Evolutionary conservation across 1,140 invertebrate species (phyloP), one percentile per base, ranked within the genome.

Genomic region (Protaetia brevitarsis): DNA sequence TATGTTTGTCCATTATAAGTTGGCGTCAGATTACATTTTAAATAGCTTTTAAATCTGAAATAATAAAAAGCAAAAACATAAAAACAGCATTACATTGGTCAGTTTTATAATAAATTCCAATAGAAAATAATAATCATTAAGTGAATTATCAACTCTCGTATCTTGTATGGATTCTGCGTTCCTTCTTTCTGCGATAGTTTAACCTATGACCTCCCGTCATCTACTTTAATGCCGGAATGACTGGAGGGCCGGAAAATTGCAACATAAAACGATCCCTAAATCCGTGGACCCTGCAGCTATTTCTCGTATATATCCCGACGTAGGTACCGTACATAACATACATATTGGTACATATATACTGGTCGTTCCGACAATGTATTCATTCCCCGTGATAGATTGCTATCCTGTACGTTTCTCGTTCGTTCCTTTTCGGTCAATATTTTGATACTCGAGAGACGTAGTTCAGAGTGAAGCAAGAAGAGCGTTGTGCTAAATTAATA

Each of bases 221-320:
- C 59, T 72, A 64, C 66, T 68, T 56, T 68, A 69, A 71, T 65
- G 65, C 68, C 28, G 64, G 66, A 66, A 66, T 57, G 58, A 69
- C 72, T 69, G 57, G 69, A 73, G 71, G 72, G 72, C 71, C 71
- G 71, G 69, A 72, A 73, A 73, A 73, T 73, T 73, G 72, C 72
- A 60, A 71, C 72, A 72, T 73, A 72, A 73, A 73, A 68, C 68
- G 65, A 58, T 69, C 68, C 70, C 70, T 59, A 58, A n/a, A 59
- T 23, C 11, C 34, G 10, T 31, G 26, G 60, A 62, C 34, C 70
- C 66, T 30, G 23, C 63, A 62, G 70, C 70, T 69, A 71, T 66
- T 64, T 68, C 59, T 45, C 16, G 16, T 45, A 45, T 45, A 45
- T 16, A 45, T 37, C n/a, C n/a, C n/a, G n/a, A 5, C 16, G 16